phyloP scores from a whole-genome alignment of 37 sponge, comb jelly and placozoan species.

The Hexactinellida sp. region DNA sequence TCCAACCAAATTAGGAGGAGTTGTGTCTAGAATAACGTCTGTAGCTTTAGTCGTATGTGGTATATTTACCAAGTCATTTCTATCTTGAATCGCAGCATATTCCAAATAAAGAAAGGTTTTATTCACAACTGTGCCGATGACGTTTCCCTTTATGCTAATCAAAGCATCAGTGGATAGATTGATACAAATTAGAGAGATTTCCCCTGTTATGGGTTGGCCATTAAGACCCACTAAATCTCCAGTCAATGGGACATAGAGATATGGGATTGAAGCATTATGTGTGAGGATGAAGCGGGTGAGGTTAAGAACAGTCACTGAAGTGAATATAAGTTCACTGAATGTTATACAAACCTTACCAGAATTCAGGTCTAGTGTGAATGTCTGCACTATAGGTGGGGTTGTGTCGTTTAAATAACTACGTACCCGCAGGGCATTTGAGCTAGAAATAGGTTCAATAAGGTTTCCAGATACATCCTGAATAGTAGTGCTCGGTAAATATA shows the following conservation, averaged over 20 bases:
- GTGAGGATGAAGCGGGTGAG: neutral
- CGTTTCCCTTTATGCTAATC: constrained; percentile 47
- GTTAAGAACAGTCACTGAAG: constrained; percentile 18
- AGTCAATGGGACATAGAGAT: neutral
- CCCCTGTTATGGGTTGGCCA: neutral
- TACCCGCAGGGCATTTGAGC: neutral
- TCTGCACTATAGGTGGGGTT: constrained; percentile 29
- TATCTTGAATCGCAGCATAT: constrained; percentile 44
- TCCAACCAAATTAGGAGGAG: neutral
- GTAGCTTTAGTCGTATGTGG: neutral
- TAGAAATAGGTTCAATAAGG: neutral
- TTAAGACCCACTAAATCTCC: neutral
- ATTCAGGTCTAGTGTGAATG: constrained; percentile 51
- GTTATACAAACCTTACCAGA: constrained; percentile 44
- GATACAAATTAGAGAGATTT: neutral
- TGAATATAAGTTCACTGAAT: constrained; percentile 44
- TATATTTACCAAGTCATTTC: constrained; percentile 4
- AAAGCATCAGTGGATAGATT: constrained; percentile 20
- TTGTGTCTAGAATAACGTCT: constrained; percentile 6
- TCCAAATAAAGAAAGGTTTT: constrained; percentile 51
- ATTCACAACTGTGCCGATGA: constrained; percentile 27
- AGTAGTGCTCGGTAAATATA: constrained; percentile 25
- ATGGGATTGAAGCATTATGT: neutral
- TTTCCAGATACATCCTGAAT: constrained; percentile 39
- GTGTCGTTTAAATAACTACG: constrained; percentile 38